Conservation (phyloP, 2,113 vertebrate species). For the Pseudonaja textilis region DNA sequence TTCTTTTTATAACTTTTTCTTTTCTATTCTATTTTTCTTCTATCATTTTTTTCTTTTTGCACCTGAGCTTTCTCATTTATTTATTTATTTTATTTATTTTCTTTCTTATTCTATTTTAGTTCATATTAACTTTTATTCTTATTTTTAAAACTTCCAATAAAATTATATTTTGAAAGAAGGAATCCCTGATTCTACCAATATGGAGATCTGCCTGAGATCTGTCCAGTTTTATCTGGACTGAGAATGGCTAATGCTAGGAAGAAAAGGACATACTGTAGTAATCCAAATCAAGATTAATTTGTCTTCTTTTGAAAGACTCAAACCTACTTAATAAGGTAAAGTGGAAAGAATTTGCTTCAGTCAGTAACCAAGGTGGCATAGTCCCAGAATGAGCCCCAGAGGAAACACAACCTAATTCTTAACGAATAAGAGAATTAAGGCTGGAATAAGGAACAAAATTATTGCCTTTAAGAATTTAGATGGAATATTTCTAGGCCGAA, state of each 20-base stretch:
- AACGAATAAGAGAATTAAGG: neutral
- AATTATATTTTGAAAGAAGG: neutral
- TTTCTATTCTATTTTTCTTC: neutral
- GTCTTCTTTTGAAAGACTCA: neutral
- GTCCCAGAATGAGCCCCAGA: neutral
- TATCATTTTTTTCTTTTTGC: neutral
- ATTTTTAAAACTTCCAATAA: neutral
- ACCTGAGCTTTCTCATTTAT: neutral
- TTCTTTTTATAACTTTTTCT: neutral
- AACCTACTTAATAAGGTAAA: neutral
- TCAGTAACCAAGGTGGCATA: neutral
- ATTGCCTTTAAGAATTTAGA: neutral
- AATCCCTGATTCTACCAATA: neutral
- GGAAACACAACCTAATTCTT: neutral
- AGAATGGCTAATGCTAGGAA: neutral
- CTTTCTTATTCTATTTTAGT: neutral
- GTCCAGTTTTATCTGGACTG: neutral
- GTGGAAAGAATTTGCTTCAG: neutral
- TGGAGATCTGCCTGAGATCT: neutral
- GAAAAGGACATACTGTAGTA: neutral
- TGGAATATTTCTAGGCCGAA: neutral
- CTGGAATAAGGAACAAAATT: neutral
- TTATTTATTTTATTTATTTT: neutral
- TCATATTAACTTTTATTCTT: neutral
- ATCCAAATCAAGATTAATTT: neutral